Conservation (phyloP, 2,113 vertebrate species). For the Salminus brasiliensis region DNA sequence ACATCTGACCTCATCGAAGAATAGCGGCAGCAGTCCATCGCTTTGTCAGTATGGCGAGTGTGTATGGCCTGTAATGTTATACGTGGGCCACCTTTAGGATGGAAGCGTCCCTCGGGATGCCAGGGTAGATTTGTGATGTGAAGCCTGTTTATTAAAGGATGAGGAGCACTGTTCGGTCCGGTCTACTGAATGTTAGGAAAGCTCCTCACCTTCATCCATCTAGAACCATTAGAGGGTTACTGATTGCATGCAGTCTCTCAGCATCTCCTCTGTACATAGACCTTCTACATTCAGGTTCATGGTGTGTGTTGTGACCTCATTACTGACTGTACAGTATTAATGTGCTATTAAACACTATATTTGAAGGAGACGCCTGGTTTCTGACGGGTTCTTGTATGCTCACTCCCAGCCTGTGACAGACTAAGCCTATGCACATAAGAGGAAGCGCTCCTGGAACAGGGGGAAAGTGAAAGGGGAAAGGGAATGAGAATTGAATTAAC, state of each 20-base stretch:
- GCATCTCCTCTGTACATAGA: conserved; percentile 62
- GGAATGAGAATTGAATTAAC: neutral
- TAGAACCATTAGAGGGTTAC: neutral
- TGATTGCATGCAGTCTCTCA: conserved; percentile 21
- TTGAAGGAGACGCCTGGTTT: conserved; percentile 58
- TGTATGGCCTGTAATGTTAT: conserved; percentile 1
- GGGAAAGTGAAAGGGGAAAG: neutral
- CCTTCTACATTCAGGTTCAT: conserved; percentile 52
- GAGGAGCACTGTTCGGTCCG: conserved; percentile 4
- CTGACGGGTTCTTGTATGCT: neutral
- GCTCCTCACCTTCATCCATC: neutral
- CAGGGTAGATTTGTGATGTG: neutral
- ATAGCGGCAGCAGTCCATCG: conserved; percentile 32
- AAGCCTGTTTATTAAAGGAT: conserved; percentile 6
- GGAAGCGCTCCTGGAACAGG: neutral
- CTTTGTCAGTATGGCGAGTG: conserved; percentile 18
- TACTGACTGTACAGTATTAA: conserved; percentile 71
- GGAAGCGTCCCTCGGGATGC: neutral
- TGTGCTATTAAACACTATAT: conserved; percentile 74
- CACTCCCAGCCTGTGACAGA: neutral
- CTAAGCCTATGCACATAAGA: neutral
- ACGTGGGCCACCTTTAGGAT: neutral
- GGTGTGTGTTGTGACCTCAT: conserved; percentile 55
- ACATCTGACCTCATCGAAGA: conserved; percentile 50
- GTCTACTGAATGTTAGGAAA: conserved; percentile 3